Percentiles rank a stretch among this genome's conserved stretches.
phyloP scores from a whole-genome alignment of 2,888 invertebrate species.

The Agapetus fuscipes region DNA sequence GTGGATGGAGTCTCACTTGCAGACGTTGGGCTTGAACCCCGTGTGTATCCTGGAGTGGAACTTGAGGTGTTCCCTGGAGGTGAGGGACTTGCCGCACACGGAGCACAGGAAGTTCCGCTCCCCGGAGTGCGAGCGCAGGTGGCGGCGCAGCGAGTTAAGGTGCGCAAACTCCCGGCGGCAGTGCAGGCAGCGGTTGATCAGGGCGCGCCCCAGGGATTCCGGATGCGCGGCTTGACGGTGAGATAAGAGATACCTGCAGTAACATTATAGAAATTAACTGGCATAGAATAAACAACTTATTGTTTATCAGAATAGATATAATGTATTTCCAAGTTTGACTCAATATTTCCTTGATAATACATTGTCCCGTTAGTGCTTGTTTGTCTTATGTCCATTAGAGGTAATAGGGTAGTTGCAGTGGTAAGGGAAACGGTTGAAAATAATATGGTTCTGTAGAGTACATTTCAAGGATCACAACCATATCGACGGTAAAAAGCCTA shows the following conservation, averaged over 20 bases:
- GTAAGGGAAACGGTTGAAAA: too few relatives aligned
- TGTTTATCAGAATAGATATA: too few relatives aligned
- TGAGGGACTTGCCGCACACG: slow-evolving; percentile 51
- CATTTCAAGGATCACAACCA: too few relatives aligned
- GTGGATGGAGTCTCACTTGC: slow-evolving; percentile 33
- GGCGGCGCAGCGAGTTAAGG: slow-evolving; percentile 41
- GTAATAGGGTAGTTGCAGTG: too few relatives aligned
- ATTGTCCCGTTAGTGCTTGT: too few relatives aligned
- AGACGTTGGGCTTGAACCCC: slow-evolving; percentile 52
- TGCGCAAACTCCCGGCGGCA: slow-evolving; percentile 43
- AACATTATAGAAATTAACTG: too few relatives aligned
- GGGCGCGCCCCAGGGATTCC: slow-evolving; percentile 32
- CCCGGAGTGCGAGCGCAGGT: slow-evolving; percentile 39
- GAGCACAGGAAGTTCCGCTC: slow-evolving; percentile 48
- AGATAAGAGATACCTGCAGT: slow-evolving; percentile 32
- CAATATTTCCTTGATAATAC: too few relatives aligned
- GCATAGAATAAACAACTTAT: too few relatives aligned
- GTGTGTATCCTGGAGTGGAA: slow-evolving; percentile 53
- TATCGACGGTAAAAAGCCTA: too few relatives aligned
- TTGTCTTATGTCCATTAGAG: too few relatives aligned
- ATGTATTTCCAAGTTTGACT: too few relatives aligned
- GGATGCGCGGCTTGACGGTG: slow-evolving; percentile 37
- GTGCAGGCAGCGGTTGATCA: slow-evolving; percentile 35
- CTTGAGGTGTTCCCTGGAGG: slow-evolving; percentile 49
- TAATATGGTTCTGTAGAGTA: too few relatives aligned